Percentiles rank a stretch among this genome's conserved stretches.
Evolutionary conservation across 2,797 vertebrate genomes (phyloP).

Genomic region (Cirrhinus molitorella): DNA sequence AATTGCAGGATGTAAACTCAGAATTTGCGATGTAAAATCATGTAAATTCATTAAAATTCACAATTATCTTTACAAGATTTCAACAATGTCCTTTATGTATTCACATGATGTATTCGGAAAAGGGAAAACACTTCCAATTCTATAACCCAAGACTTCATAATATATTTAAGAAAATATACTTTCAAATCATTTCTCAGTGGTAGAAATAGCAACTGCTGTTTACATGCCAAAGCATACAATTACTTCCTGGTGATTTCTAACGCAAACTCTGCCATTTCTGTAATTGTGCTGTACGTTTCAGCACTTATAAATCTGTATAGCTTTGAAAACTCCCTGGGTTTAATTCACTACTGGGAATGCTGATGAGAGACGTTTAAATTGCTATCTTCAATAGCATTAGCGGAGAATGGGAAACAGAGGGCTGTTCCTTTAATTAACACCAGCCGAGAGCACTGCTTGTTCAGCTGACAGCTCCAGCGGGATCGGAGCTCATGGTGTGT

Average conservation of each 20-base stretch:
- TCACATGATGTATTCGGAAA: too few species aligned
- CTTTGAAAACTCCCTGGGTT: background rate
- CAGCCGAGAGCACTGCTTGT: constrained; percentile 45
- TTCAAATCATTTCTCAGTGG: background rate
- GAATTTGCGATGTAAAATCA: too few species aligned
- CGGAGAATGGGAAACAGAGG: background rate
- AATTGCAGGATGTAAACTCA: background rate
- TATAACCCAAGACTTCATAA: too few species aligned
- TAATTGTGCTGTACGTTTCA: background rate
- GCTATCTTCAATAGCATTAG: constrained; percentile 11
- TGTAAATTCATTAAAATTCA: too few species aligned
- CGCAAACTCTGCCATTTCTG: background rate
- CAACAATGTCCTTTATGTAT: too few species aligned
- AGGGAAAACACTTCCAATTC: too few species aligned
- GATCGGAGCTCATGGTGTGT: constrained; percentile 38
- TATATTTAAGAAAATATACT: too few species aligned
- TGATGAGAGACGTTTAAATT: background rate
- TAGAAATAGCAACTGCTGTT: background rate
- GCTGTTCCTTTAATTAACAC: constrained; percentile 19
- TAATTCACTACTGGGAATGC: background rate
- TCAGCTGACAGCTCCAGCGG: constrained; percentile 27
- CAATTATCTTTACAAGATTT: too few species aligned
- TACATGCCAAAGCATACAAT: background rate
- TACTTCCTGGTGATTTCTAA: background rate
- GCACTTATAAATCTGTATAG: background rate